Evolutionary conservation across 2,797 vertebrate genomes (phyloP).

Genomic region (Gambelia wislizenii): DNA sequence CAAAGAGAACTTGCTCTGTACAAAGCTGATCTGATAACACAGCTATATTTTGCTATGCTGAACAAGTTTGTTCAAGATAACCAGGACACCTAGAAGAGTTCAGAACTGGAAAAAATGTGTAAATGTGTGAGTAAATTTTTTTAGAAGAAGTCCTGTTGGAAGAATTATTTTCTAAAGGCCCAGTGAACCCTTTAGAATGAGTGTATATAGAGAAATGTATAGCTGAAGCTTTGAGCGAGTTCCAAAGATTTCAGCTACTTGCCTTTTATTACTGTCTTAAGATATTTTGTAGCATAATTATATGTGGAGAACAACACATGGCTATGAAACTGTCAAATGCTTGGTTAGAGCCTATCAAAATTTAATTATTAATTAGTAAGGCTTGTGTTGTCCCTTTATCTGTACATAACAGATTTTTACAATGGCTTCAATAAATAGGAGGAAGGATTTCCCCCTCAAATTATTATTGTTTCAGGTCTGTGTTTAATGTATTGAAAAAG

Average conservation of each 20-base stretch:
- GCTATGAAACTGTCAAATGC: neutral
- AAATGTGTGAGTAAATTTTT: neutral
- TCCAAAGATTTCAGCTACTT: neutral
- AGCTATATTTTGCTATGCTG: neutral
- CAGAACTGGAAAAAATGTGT: neutral
- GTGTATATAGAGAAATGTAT: neutral
- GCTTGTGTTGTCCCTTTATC: neutral
- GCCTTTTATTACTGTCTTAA: neutral
- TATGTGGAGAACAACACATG: neutral
- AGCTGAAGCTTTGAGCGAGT: neutral
- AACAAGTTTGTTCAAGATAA: conserved; percentile 9
- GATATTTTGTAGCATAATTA: neutral
- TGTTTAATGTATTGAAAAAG: neutral
- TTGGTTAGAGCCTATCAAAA: neutral
- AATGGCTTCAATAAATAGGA: neutral
- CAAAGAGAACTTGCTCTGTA: conserved; percentile 7
- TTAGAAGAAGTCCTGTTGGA: neutral
- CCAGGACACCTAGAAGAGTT: neutral
- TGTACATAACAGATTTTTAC: neutral
- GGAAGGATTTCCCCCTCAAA: neutral
- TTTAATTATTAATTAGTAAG: no score
- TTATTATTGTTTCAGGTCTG: neutral
- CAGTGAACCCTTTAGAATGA: no score
- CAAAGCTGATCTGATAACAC: neutral
- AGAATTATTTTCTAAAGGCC: neutral